These are phyloP conservation scores for Casuarius casuarius DNA, from an alignment of 2,113 vertebrate genomes.

Conservation along the genomic window DNA sequence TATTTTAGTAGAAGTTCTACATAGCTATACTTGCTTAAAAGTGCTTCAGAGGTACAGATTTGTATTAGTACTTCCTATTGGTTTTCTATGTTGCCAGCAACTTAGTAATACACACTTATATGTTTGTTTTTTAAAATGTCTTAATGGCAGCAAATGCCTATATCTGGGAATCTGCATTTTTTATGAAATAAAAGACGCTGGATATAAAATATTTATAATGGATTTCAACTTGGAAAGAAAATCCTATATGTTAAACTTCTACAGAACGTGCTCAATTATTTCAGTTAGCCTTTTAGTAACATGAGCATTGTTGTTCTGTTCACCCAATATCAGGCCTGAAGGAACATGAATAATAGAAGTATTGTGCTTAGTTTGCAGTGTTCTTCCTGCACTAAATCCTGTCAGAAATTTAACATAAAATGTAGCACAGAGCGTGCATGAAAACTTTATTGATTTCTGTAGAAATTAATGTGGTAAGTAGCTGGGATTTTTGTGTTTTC, in stretches of 20 bases:
- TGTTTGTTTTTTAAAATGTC: background rate
- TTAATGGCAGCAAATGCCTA: background rate
- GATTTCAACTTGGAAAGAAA: background rate
- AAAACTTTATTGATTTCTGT: background rate
- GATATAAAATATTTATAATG: background rate
- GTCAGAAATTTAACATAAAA: background rate
- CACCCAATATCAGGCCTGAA: constrained; percentile 59
- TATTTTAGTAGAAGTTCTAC: background rate
- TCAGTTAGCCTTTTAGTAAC: background rate
- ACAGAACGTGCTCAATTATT: background rate
- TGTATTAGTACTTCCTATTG: background rate
- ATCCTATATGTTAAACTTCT: background rate
- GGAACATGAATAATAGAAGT: constrained; percentile 52
- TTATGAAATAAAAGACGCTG: background rate
- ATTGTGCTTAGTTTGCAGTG: constrained; percentile 51
- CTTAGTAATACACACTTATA: background rate
- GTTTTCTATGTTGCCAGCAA: background rate
- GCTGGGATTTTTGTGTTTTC: background rate
- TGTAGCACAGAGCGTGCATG: background rate
- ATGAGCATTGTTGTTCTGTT: constrained; percentile 20
- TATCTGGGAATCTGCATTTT: background rate
- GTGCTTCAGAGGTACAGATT: background rate
- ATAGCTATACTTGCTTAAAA: background rate
- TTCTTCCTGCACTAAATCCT: constrained; percentile 7
- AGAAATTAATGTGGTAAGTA: constrained; percentile 21